phyloP scores from a whole-genome alignment of 2,797 vertebrate species.

The Melanotaenia parkinsoni region DNA sequence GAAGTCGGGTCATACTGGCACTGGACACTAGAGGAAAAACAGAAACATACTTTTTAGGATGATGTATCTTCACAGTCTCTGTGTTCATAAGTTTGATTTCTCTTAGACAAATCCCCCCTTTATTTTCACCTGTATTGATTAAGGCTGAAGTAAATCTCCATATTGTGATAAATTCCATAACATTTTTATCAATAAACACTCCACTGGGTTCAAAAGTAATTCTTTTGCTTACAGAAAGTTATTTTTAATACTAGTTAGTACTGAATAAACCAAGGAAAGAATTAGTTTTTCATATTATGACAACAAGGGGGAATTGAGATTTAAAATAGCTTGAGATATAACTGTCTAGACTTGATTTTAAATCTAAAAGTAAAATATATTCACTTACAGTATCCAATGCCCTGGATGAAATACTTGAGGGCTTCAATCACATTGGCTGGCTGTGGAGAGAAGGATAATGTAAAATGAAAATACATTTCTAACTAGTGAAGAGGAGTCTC shows the following conservation, averaged over 20 bases:
- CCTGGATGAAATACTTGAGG: conserved; percentile 96
- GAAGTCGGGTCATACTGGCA: conserved; percentile 89
- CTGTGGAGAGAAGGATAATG: conserved; percentile 70
- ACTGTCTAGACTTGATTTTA: neutral
- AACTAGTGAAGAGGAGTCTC: neutral
- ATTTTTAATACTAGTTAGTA: neutral
- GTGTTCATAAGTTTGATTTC: neutral
- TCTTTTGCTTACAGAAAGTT: neutral
- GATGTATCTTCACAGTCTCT: neutral
- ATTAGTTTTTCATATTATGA: neutral
- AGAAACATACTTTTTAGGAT: neutral
- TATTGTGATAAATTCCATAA: neutral
- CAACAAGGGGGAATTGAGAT: neutral
- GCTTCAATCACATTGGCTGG: conserved; percentile 94
- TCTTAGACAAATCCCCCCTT: neutral
- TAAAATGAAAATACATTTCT: conserved; percentile 5
- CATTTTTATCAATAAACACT: neutral
- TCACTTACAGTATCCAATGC: conserved; percentile 95
- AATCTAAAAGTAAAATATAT: neutral
- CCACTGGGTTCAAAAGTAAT: neutral
- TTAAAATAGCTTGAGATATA: neutral
- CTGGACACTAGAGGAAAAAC: conserved; percentile 68
- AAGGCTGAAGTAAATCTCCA: neutral
- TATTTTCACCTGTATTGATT: neutral
- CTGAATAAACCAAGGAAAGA: neutral